These are phyloP conservation scores for Heliconius hermathena DNA, from an alignment of 1,140 invertebrate genomes.

Conservation along the genomic window DNA sequence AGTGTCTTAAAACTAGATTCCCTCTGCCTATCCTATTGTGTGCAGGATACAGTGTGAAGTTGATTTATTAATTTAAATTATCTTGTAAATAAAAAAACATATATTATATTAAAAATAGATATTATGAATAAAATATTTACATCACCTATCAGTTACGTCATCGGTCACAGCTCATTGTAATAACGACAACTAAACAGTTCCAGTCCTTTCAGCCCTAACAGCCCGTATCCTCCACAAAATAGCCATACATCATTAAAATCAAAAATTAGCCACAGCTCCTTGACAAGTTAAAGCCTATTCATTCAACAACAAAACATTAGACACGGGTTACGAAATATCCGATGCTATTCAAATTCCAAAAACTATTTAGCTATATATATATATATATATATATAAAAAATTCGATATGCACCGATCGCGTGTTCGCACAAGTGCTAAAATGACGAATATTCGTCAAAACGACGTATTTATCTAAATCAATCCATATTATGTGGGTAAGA, in stretches of 20 bases:
- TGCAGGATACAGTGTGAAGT: no score
- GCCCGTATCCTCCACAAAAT: background rate
- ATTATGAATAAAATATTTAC: background rate
- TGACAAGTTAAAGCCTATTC: constrained; percentile 33
- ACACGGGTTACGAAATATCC: constrained; percentile 52
- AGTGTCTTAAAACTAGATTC: no score
- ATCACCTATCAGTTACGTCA: background rate
- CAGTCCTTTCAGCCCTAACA: background rate
- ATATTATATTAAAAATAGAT: no score
- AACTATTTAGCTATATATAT: constrained; percentile 46
- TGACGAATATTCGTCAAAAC: constrained; percentile 60
- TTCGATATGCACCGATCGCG: constrained; percentile 71
- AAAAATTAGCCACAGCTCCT: constrained; percentile 34
- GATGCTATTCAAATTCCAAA: constrained; percentile 66
- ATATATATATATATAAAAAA: constrained; percentile 28
- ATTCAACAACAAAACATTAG: constrained; percentile 43
- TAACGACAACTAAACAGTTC: background rate
- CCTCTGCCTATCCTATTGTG: no score
- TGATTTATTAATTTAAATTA: no score
- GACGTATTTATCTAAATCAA: constrained; percentile 18
- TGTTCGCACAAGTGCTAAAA: constrained; percentile 66
- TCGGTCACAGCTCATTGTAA: background rate
- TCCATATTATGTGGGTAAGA: constrained; percentile 31
- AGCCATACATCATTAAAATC: constrained; percentile 7
- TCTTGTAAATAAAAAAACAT: no score